A percentile compares a stretch with the other conserved stretches of the same genome.
These are phyloP conservation scores for Hirundo rustica DNA, from an alignment of 2,797 vertebrate genomes.

Conservation along the genomic window DNA sequence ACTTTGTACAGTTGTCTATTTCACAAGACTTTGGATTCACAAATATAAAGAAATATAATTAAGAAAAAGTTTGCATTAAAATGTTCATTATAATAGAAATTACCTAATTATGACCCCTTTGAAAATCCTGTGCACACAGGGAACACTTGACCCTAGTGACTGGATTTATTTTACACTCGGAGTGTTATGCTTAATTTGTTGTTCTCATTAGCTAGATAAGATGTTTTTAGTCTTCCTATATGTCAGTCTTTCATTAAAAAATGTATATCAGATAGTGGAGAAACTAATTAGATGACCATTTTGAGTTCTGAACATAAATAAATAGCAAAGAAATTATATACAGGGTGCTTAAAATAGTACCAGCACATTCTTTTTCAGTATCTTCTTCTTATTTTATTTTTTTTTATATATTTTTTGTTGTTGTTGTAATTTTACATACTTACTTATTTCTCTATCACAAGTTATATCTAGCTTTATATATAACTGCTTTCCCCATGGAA, in stretches of 20 bases:
- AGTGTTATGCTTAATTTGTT: not conserved
- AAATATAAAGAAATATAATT: not conserved
- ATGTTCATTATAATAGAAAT: not conserved
- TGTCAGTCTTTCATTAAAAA: not conserved
- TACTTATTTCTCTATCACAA: not conserved
- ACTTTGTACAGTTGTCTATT: not conserved
- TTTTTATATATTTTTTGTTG: not conserved
- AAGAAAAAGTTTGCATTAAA: not conserved
- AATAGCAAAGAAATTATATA: not conserved
- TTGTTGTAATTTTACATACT: not conserved
- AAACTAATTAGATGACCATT: not conserved
- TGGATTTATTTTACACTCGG: constrained; percentile 9
- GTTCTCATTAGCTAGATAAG: not conserved
- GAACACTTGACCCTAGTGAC: not conserved
- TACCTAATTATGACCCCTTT: not conserved
- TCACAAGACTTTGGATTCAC: not conserved
- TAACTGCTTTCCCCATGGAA: not conserved
- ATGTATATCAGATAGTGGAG: not conserved
- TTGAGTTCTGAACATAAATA: not conserved
- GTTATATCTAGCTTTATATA: not conserved
- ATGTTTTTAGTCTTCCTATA: not conserved
- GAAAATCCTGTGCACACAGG: not conserved
- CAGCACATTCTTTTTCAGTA: not conserved
- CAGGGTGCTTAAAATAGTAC: not conserved
- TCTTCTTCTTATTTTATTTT: not conserved